phyloP scores from a whole-genome alignment of 2,113 vertebrate genomes.

The Hyla sarda region DNA sequence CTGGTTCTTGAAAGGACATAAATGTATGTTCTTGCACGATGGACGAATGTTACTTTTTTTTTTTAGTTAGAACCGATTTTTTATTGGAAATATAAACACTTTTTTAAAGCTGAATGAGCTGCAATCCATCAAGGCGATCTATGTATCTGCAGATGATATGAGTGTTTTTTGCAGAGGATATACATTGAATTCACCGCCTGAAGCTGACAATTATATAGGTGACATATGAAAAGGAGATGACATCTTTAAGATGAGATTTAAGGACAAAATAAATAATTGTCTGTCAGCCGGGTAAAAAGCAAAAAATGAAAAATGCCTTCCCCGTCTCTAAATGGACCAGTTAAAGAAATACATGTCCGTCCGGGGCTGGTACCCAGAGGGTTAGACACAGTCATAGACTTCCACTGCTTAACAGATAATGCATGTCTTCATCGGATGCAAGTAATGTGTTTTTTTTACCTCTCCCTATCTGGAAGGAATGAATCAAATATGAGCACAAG shows the following conservation, averaged over 20 bases:
- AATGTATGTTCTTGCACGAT: not conserved
- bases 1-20: not conserved
- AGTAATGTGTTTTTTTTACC: constrained; percentile 87
- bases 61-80: not conserved
- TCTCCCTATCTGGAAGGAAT: constrained; percentile 93
- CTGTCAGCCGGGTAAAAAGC: constrained; percentile 70
- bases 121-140: constrained; percentile 2
- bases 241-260: constrained; percentile 81
- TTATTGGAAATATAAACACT: constrained; percentile 4
- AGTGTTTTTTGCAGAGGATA: constrained; percentile 22
- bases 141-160: constrained; percentile 36
- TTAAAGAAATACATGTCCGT: constrained; percentile 74
- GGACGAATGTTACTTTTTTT: not conserved
- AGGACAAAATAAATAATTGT: constrained; percentile 74
- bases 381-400: constrained; percentile 85
- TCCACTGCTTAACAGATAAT: constrained; percentile 91
- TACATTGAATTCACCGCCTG: constrained; percentile 65
- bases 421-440: constrained; percentile 82
- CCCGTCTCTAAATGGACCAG: constrained; percentile 80
- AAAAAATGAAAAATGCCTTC: constrained; percentile 75
- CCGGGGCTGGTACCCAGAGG: constrained; percentile 81
- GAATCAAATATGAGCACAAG: constrained; percentile 95
- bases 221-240: constrained; percentile 67
- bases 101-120: not conserved
- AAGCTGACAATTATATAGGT: constrained; percentile 77